A percentile compares a stretch with the other conserved stretches of the same genome.
Evolutionary conservation across 2,797 vertebrate species (phyloP).

Genomic region (Xerus rutilus): DNA sequence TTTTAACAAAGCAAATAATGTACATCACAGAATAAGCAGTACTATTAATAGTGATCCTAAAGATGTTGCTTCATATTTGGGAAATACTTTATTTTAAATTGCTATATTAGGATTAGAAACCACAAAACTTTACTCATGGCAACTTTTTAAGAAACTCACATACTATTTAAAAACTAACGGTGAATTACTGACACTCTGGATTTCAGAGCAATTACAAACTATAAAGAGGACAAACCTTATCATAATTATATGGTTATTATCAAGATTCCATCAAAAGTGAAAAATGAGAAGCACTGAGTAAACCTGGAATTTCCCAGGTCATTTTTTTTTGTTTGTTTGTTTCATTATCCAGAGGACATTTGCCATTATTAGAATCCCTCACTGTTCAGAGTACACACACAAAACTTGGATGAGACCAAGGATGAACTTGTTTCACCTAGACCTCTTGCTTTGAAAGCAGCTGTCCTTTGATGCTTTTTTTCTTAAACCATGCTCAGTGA

Average conservation of each 20-base stretch:
- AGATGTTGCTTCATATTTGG: background rate
- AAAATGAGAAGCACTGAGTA: background rate
- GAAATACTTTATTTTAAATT: background rate
- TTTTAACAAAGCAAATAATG: background rate
- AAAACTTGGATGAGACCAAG: constrained; percentile 18
- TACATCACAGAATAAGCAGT: background rate
- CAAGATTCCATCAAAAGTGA: background rate
- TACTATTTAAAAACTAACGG: constrained; percentile 58
- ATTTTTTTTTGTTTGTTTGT: background rate
- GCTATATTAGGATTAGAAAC: constrained; percentile 46
- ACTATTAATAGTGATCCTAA: background rate
- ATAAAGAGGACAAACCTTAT: background rate
- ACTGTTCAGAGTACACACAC: background rate
- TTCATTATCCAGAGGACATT: constrained; percentile 29
- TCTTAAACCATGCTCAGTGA: constrained; percentile 71
- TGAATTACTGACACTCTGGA: constrained; percentile 30
- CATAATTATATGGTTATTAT: background rate
- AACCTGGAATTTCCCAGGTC: background rate
- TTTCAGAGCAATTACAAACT: constrained; percentile 38
- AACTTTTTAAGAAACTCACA: constrained; percentile 58
- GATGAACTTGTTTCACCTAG: constrained; percentile 43
- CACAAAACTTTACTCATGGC: background rate
- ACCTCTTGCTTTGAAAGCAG: constrained; percentile 55
- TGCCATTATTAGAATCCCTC: background rate
- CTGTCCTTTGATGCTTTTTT: constrained; percentile 43